Conservation (phyloP, 2,113 vertebrate species). For the Centropus bengalensis region DNA sequence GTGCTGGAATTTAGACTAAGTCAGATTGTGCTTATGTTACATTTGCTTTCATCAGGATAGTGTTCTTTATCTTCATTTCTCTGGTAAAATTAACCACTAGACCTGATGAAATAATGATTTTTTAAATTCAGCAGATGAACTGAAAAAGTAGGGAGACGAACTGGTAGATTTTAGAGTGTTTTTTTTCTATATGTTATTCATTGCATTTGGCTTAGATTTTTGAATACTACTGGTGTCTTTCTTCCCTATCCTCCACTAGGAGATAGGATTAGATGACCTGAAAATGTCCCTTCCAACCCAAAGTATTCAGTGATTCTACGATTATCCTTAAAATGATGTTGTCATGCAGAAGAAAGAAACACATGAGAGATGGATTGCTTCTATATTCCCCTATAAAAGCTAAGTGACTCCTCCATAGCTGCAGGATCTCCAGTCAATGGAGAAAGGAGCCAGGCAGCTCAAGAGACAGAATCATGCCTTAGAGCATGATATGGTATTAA, state of each 20-base stretch:
- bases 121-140: background rate
- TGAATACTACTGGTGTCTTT: accelerated
- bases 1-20: background rate
- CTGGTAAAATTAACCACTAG: background rate
- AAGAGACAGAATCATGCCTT: background rate
- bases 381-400: background rate
- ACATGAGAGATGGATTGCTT: background rate
- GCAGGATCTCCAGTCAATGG: background rate
- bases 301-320: no score
- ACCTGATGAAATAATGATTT: background rate
- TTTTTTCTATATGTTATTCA: background rate
- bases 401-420: background rate
- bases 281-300: no score
- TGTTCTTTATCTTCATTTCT: background rate
- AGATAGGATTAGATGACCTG: no score
- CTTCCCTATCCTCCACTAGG: background rate
- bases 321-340: background rate
- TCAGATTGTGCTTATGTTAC: background rate
- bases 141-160: background rate
- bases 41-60: background rate
- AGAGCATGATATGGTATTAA: background rate
- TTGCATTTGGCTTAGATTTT: background rate
- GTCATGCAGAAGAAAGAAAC: background rate
- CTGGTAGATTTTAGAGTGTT: background rate
- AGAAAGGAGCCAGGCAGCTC: background rate